A percentile compares a stretch with the other conserved stretches of the same genome.
Conservation (phyloP, 2,797 vertebrate genomes). For the Tenualosa thibaudeaui region DNA sequence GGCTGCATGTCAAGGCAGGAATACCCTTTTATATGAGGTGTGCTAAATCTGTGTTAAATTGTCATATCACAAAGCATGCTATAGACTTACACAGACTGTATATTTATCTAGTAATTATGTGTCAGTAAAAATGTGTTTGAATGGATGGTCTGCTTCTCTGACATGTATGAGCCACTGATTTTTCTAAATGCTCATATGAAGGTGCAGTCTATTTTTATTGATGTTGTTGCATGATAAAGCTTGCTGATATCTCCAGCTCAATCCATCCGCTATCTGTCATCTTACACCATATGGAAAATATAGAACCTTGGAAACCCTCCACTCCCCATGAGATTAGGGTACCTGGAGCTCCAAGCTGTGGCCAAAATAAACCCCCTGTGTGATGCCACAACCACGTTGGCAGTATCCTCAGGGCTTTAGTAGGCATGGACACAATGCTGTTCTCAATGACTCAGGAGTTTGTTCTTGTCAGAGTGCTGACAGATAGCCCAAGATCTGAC, state of each 20-base stretch:
- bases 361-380: background rate
- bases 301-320: background rate
- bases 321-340: background rate
- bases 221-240: background rate
- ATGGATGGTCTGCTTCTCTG: background rate
- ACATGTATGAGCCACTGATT: background rate
- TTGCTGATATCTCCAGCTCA: background rate
- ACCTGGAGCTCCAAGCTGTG: constrained; percentile 15
- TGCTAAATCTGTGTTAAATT: background rate
- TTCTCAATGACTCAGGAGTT: background rate
- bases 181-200: background rate
- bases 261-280: background rate
- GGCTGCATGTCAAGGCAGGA: background rate
- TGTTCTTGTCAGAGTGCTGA: background rate
- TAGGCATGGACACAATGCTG: background rate
- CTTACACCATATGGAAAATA: constrained; percentile 8
- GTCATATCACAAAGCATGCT: background rate
- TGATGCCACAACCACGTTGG: background rate
- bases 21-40: background rate
- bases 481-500: background rate
- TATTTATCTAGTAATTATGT: background rate
- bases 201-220: too few species aligned
- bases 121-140: background rate
- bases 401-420: background rate
- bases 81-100: background rate